phyloP scores from a whole-genome alignment of 2,888 invertebrate genomes.

The Lucinisca nassula region DNA sequence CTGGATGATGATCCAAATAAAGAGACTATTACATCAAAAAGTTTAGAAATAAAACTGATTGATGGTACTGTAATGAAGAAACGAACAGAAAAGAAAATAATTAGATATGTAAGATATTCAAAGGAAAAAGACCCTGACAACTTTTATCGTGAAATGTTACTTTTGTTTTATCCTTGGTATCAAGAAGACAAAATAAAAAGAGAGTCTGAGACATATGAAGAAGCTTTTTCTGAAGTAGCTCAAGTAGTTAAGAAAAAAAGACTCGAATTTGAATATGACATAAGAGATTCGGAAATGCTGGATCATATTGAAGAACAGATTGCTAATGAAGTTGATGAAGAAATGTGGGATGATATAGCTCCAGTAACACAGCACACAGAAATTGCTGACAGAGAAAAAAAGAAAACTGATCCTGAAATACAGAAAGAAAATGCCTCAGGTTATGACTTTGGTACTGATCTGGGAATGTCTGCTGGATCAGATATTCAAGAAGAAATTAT shows the following conservation, averaged over 20 bases:
- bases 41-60: background rate
- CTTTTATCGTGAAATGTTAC: background rate
- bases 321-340: background rate
- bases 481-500: background rate
- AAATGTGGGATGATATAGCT: background rate
- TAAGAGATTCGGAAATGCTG: background rate
- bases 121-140: background rate
- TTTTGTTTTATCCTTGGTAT: background rate
- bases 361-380: background rate
- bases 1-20: background rate
- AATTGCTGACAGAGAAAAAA: background rate
- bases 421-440: background rate
- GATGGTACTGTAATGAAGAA: background rate
- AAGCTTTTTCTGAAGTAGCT: background rate
- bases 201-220: background rate
- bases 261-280: background rate
- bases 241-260: background rate
- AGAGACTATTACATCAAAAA: background rate
- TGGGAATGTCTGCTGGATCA: background rate
- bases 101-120: background rate
- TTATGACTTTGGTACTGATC: background rate
- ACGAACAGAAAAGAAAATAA: background rate
- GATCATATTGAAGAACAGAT: background rate
- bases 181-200: background rate
- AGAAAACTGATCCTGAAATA: background rate